Evolutionary conservation across 1,140 invertebrate genomes (phyloP).

Genomic region (Lepidurus apus): DNA sequence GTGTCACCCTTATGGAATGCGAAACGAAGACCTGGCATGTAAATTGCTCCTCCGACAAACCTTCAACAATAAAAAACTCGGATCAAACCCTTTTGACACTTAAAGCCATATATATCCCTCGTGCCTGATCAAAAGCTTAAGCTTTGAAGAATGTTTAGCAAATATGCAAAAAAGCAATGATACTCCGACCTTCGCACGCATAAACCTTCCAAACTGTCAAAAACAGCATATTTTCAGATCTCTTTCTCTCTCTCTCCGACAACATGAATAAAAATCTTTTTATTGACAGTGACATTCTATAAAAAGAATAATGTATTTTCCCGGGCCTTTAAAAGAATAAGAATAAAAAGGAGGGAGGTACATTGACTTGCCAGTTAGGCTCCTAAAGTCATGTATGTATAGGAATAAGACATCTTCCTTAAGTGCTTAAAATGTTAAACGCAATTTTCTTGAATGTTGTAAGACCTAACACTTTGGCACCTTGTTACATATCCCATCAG

Average conservation of each 20-base stretch:
- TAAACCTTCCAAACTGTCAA: conserved; percentile 9
- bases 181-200: conserved; percentile 7
- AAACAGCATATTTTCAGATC: not conserved
- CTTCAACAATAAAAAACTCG: too few relatives aligned
- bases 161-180: conserved; percentile 8
- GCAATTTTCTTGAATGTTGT: not conserved
- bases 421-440: not conserved
- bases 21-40: not conserved
- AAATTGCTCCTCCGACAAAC: not conserved
- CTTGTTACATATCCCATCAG: conserved; percentile 19
- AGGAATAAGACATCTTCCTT: conserved; percentile 19
- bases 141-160: not conserved
- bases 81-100: not conserved
- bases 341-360: not conserved
- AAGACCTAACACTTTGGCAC: conserved; percentile 13
- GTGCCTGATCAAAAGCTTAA: not conserved
- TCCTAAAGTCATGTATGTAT: not conserved
- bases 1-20: not conserved
- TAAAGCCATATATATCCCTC: not conserved
- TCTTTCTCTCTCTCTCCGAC: not conserved
- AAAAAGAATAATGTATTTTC: not conserved
- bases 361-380: conserved; percentile 18
- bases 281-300: conserved; percentile 13
- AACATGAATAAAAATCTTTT: not conserved
- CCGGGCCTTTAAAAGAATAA: not conserved